phyloP scores from a whole-genome alignment of 2,888 invertebrate genomes.

The Orthonevra nobilis region DNA sequence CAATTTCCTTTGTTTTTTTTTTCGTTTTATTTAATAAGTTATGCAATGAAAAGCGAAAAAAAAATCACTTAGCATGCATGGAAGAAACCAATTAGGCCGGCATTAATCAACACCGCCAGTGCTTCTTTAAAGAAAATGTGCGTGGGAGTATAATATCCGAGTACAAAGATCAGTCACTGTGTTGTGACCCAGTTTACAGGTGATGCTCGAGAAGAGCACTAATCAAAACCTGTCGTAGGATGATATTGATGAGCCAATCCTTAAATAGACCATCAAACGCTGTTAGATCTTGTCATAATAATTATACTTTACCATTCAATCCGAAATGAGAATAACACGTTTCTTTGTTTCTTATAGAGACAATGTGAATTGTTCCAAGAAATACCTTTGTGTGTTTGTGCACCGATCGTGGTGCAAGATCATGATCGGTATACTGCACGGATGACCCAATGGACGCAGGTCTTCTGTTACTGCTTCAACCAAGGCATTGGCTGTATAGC shows the following conservation, averaged over 20 bases:
- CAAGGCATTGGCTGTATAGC: slow-evolving; percentile 10
- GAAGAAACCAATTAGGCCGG: slow-evolving; percentile 26
- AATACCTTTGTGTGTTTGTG: slow-evolving; percentile 38
- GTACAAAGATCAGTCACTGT: slow-evolving; percentile 39
- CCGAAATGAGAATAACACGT: slow-evolving; percentile 12
- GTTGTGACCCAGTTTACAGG: slow-evolving; percentile 46
- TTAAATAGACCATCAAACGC: not conserved
- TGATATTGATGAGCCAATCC: not conserved
- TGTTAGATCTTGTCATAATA: no score
- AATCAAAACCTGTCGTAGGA: not conserved
- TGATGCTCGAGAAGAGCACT: not conserved
- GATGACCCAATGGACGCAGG: slow-evolving; percentile 60
- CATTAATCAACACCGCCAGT: slow-evolving; percentile 8
- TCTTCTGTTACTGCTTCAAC: slow-evolving; percentile 37
- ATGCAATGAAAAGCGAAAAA: slow-evolving; percentile 35
- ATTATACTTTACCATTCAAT: no score
- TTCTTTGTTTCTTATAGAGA: slow-evolving; percentile 49
- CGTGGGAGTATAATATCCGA: slow-evolving; percentile 12
- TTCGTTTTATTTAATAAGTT: slow-evolving; percentile 28
- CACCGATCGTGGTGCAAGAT: slow-evolving; percentile 53
- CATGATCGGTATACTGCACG: slow-evolving; percentile 62
- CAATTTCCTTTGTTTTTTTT: slow-evolving; percentile 28
- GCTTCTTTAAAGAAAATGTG: slow-evolving; percentile 1
- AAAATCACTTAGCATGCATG: slow-evolving; percentile 16
- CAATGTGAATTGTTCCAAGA: slow-evolving; percentile 41